Evolutionary conservation across 2,888 invertebrate species (phyloP), one percentile per base, ranked within the genome.

Genomic region (Lasioglossum marginatum): DNA sequence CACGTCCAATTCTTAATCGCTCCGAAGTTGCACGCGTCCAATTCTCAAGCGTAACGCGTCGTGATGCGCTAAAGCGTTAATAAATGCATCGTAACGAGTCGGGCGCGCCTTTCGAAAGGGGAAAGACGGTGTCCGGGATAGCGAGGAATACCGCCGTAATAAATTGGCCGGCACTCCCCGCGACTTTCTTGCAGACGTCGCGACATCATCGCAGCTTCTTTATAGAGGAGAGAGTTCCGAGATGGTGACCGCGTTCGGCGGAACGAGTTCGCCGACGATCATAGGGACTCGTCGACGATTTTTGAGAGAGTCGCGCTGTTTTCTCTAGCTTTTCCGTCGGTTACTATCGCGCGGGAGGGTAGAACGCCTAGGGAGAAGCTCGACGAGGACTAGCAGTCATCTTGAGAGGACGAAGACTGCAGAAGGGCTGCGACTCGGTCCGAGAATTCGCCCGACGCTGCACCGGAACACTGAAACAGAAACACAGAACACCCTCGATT

Each of bases 351-450:
- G 52, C 14, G 16, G 68, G 37, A 68, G 66, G 52, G 77, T 66
- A 23, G 73, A 60, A 70, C 73, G 66, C n/a, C 43, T 74, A 63
- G 71, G 43, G 60, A 72, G 52, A 45, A 79, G 37, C 82, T 80
- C 86, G 86, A 82, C 88, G 82, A 84, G 75, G 89, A 93, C 92
- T 94, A 94, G 93, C 94, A 94, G 86, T 94, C 94, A 79, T 94
- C 94, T 81, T 93, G 93, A 37, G 93, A 92, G 70, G 94, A 91
- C 4, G 94, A 94, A 23, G 93, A 90, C 84, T 92, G 93, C 81
- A 94, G 79, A 27, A 94, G 93, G n/a, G 93, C 93, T 48, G 93
- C 94, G 52, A 94, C 93, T 45, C 94, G 90, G 37, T 94, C 94
- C 37, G 92, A 93, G 77, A 94, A 93, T 60, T 93, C 93, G 19